Evolutionary conservation across 2,797 vertebrate genomes (phyloP).

Genomic region (Mallotus villosus): DNA sequence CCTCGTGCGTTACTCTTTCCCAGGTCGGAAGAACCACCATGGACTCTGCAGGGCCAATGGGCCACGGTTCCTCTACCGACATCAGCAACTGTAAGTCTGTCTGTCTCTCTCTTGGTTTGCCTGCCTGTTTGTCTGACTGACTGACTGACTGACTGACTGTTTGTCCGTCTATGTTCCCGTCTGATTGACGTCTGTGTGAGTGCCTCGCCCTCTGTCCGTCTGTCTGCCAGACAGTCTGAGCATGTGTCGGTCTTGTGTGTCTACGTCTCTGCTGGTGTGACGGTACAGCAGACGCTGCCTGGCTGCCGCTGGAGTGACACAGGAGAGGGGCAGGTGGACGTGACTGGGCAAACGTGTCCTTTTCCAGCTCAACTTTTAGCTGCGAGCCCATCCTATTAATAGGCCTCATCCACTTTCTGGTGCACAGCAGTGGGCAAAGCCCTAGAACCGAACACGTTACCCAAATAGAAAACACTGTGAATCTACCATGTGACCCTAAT

Average conservation of each 20-base stretch:
- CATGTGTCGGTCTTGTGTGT: conserved; percentile 18
- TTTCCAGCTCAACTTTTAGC: conserved; percentile 91
- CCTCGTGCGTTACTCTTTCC: conserved; percentile 66
- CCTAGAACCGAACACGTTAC: too few relatives aligned
- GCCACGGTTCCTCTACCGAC: conserved; percentile 66
- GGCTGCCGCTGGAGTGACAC: conserved; percentile 75
- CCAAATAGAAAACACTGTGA: too few relatives aligned
- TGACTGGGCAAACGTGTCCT: conserved; percentile 87
- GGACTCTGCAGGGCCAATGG: conserved; percentile 62
- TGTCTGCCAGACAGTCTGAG: conserved; percentile 17
- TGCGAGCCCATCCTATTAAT: conserved; percentile 89
- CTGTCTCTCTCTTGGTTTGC: background rate
- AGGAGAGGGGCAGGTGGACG: conserved; percentile 78
- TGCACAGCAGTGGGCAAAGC: background rate
- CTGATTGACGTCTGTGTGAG: conserved; percentile 33
- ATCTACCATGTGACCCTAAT: too few relatives aligned
- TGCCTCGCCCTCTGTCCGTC: conserved; percentile 5
- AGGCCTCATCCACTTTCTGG: conserved; percentile 59
- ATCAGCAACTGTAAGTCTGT: conserved; percentile 70
- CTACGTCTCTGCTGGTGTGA: conserved; percentile 50
- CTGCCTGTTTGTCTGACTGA: conserved; percentile 28
- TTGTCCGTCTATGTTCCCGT: too few relatives aligned
- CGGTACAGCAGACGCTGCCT: conserved; percentile 65
- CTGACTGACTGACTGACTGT: conserved; percentile 52
- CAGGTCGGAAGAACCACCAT: conserved; percentile 75